phyloP scores from a whole-genome alignment of 2,113 vertebrate species.

The Barbus barbus region DNA sequence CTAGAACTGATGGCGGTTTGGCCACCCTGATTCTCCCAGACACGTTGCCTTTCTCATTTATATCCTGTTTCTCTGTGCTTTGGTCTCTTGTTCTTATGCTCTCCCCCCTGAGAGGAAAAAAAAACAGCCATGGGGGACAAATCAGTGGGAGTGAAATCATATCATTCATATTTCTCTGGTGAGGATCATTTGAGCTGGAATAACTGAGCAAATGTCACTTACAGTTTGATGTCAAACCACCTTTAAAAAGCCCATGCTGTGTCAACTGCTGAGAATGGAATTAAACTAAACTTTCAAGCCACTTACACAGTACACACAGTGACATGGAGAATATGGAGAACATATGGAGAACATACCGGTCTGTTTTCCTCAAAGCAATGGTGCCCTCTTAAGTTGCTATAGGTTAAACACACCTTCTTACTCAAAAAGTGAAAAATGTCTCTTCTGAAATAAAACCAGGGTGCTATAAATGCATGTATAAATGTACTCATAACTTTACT shows the following conservation, averaged over 20 bases:
- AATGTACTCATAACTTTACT: background rate
- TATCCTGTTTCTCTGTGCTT: slow-evolving; percentile 19
- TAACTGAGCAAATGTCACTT: slow-evolving; percentile 17
- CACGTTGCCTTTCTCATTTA: slow-evolving; percentile 9
- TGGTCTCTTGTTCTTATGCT: background rate
- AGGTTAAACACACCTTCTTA: background rate
- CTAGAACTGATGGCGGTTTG: background rate
- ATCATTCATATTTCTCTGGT: slow-evolving; percentile 4
- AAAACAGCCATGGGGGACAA: no score
- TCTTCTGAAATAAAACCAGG: background rate
- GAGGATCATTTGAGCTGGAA: slow-evolving; percentile 24
- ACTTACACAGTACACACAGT: no score
- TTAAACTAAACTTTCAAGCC: background rate
- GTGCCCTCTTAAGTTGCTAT: slow-evolving; percentile 45
- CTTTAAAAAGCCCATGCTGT: background rate
- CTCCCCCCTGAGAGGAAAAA: no score
- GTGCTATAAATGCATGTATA: background rate
- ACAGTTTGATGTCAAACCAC: slow-evolving; percentile 25
- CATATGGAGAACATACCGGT: background rate
- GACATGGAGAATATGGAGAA: no score
- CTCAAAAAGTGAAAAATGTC: background rate
- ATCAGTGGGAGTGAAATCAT: background rate
- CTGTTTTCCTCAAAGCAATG: slow-evolving; percentile 32
- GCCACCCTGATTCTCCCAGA: background rate
- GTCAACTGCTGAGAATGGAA: background rate